Conservation (phyloP, 92 coral and sea anemone genomes). For the Umimayanthus chanpuru region DNA sequence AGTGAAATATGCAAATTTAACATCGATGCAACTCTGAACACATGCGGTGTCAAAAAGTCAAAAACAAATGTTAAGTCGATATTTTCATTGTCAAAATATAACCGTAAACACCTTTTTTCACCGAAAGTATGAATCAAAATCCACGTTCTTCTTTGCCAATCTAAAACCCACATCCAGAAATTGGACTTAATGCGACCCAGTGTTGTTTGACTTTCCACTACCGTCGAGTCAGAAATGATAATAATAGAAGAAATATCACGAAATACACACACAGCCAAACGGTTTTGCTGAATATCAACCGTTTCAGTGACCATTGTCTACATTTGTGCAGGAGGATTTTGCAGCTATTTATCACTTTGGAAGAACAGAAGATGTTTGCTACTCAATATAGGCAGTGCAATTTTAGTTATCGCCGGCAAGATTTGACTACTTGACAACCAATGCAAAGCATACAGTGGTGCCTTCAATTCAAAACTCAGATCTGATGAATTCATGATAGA, state of each 20-base stretch:
- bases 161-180: conserved; percentile 7
- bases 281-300: not conserved
- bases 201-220: not conserved
- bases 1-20: conserved; percentile 29
- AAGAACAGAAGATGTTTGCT: not conserved
- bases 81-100: conserved; percentile 1
- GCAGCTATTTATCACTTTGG: not conserved
- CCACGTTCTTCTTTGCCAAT: not conserved
- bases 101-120: not conserved
- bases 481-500: not conserved
- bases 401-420: not conserved
- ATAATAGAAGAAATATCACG: conserved; percentile 14
- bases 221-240: not conserved
- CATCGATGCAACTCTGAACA: not conserved
- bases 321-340: conserved; percentile 20
- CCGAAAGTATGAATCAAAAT: not conserved
- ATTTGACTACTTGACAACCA: conserved; percentile 28
- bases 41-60: conserved; percentile 42
- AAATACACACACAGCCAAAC: conserved; percentile 12
- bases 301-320: not conserved
- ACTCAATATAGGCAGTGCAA: not conserved
- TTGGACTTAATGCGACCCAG: not conserved
- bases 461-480: conserved; percentile 1
- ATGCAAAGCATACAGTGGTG: conserved; percentile 8
- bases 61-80: conserved; percentile 19